Percentiles rank a stretch among this genome's conserved stretches.
Conservation (phyloP, 1,140 invertebrate genomes). For the Helicoverpa armigera region DNA sequence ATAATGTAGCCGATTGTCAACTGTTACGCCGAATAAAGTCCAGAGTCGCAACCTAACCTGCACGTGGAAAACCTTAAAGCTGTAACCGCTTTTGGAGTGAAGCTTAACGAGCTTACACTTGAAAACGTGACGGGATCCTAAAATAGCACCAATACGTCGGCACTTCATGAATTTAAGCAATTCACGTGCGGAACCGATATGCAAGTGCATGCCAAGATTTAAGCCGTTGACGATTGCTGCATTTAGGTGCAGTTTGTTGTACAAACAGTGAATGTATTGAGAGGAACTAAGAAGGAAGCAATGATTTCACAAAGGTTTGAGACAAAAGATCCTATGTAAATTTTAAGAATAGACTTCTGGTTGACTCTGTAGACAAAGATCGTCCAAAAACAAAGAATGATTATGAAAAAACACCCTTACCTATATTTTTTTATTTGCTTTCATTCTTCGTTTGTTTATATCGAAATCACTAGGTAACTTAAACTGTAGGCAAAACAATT, state of each 20-base stretch:
- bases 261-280: background rate
- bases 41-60: background rate
- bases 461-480: no score
- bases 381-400: no score
- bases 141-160: slow-evolving; percentile 10
- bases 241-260: background rate
- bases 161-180: background rate
- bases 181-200: slow-evolving; percentile 24
- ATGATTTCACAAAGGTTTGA: background rate
- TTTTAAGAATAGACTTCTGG: no score
- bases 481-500: no score
- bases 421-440: no score
- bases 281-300: background rate
- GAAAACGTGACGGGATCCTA: background rate
- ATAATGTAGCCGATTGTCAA: no score
- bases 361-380: no score
- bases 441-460: no score
- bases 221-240: background rate
- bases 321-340: background rate
- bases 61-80: background rate
- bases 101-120: background rate
- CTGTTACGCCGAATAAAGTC: no score
- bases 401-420: no score
- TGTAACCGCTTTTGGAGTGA: background rate
- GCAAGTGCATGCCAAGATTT: background rate